phyloP scores from a whole-genome alignment of 2,797 vertebrate species.

The Orestias chungarensis region DNA sequence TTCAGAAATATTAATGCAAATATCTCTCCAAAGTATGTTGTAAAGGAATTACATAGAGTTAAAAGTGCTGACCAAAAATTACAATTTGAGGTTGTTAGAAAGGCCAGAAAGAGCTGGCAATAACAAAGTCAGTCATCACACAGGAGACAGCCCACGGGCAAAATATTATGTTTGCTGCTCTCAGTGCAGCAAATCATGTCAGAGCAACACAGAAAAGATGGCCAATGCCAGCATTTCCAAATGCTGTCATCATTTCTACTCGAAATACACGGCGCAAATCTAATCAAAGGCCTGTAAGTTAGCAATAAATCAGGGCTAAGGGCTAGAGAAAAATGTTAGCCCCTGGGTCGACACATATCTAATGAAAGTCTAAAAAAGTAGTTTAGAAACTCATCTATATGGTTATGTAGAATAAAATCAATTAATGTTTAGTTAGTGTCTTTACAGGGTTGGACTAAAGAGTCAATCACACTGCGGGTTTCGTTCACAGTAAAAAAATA shows the following conservation, averaged over 20 bases:
- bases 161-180: constrained; percentile 31
- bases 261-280: constrained; percentile 8
- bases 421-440: no score
- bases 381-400: no score
- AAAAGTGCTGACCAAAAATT: constrained; percentile 57
- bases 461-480: no score
- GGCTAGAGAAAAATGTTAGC: not conserved
- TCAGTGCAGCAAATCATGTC: constrained; percentile 34
- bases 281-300: not conserved
- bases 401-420: no score
- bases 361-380: not conserved
- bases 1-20: no score
- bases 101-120: constrained; percentile 9
- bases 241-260: not conserved
- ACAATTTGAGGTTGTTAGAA: constrained; percentile 4
- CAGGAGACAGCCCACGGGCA: not conserved
- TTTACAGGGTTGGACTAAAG: no score
- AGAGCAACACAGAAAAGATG: not conserved
- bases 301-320: not conserved
- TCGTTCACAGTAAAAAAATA: no score
- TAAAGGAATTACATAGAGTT: constrained; percentile 41
- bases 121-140: constrained; percentile 57
- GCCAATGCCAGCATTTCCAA: constrained; percentile 16
- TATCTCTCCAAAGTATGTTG: constrained; percentile 5
- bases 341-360: not conserved